Conservation (phyloP, 2,113 vertebrate species). For the Mustela lutreola region DNA sequence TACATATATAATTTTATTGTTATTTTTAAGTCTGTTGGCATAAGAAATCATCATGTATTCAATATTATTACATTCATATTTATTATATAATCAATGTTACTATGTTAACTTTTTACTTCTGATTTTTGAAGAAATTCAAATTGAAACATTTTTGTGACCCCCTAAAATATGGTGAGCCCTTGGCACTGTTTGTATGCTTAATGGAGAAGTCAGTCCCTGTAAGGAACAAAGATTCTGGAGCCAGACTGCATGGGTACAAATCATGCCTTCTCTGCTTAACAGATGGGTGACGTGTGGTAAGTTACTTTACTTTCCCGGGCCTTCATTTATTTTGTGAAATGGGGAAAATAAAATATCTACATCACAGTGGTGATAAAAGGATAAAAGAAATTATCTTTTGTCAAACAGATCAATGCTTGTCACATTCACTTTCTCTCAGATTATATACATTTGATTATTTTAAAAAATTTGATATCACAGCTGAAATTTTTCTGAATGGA, state of each 20-base stretch:
- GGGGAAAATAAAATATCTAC: neutral
- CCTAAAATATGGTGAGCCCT: neutral
- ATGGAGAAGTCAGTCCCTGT: neutral
- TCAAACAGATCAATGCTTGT: neutral
- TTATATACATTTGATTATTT: neutral
- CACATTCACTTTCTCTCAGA: neutral
- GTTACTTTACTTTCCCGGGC: neutral
- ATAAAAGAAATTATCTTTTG: neutral
- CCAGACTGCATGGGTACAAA: neutral
- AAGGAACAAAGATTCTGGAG: neutral
- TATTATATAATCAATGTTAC: neutral
- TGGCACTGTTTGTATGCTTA: neutral
- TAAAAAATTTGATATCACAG: neutral
- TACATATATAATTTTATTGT: neutral
- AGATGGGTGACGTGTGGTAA: neutral
- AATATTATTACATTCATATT: neutral
- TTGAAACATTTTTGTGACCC: neutral
- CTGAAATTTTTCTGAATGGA: neutral
- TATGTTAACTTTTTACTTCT: neutral
- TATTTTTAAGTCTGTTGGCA: neutral
- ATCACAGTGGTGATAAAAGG: neutral
- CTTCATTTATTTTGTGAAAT: neutral
- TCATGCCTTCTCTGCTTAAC: neutral
- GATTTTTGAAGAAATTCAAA: neutral
- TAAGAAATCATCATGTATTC: neutral